Base-by-base conservation (phyloP, 2,113 vertebrate genomes). In the Donacobius atricapilla region DNA sequence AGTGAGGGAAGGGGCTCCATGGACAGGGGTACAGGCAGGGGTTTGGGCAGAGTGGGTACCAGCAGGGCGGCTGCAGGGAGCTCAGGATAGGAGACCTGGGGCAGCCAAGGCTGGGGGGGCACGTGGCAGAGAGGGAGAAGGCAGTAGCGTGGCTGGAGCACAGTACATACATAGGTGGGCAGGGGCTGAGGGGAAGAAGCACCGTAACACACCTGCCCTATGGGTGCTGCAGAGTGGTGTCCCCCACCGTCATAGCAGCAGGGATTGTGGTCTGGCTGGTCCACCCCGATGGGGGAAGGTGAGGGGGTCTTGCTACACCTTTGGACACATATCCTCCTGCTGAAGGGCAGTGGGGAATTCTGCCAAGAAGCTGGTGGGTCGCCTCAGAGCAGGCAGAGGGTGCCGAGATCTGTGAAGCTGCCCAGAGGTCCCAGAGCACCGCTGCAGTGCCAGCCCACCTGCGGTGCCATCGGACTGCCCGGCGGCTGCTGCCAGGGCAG, bases 261-360 rank as follows among this genome's bases (percentile, higher is more conserved):
- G 23, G 2, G 19, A 44, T 4, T 6, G 8, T 0, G 0, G 48
- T 19, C 22, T 12, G 11, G 68, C 54, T 2, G 7, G 24, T 25
- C 50, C 80, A 48, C 37, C 42, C 25, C 16, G 0, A 1, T 0
- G 0, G 1, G 7, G 15, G 3, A 5, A 31, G 6, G 16, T 0
- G 2, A 10, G 16, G 15, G 20, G 13, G 22, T 63, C 64, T 72
- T 3, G 0, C 33, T 58, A 4, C 35, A 50, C 39, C 5, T 2
- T 75, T 16, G 20, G 28, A 72, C 39, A 75, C 2, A 1, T 23
- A 20, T 4, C 11, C 40, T 60, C 22, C 17, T 6, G 42, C 65
- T 78, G 30, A 0, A 0, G 27, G n/a, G 35, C 72, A 28, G 12
- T 2, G 24, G 11, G 21, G 16, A 48, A 48, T 60, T 53, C 54